phyloP scores from a whole-genome alignment of 2,797 vertebrate species.

The Alca torda region DNA sequence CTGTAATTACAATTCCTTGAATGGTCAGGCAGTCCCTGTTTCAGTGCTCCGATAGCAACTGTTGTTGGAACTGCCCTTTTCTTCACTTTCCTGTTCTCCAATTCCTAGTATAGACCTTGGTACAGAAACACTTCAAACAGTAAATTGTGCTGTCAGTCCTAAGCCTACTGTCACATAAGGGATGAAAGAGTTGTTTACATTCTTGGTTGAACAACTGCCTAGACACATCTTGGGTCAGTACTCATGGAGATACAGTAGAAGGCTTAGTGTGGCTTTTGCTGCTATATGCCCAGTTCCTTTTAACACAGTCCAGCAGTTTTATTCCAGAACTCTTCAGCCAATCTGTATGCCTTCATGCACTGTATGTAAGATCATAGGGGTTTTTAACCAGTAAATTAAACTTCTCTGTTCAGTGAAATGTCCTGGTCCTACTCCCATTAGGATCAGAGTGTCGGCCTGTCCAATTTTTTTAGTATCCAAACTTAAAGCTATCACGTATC shows the following conservation, averaged over 20 bases:
- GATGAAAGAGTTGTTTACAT: not conserved
- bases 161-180: fast-evolving
- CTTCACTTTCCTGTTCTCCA: not conserved
- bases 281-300: not conserved
- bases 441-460: not conserved
- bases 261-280: not conserved
- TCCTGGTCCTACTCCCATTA: not conserved
- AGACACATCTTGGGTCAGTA: not conserved
- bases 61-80: not conserved
- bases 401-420: not conserved
- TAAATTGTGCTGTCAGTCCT: not conserved
- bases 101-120: not conserved
- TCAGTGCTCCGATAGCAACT: not conserved
- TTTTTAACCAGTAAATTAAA: not conserved
- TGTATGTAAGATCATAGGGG: not conserved
- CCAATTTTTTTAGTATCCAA: not conserved
- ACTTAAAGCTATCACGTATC: not conserved
- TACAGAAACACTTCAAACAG: not conserved
- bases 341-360: not conserved
- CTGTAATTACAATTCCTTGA: not conserved
- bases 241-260: not conserved
- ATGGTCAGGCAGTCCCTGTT: not conserved
- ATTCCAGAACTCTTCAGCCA: not conserved
- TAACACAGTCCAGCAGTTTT: not conserved
- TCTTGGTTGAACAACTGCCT: not conserved